A percentile compares a stretch with the other conserved stretches of the same genome.
Conservation (phyloP, 1,140 invertebrate genomes). For the Ganaspis sp. region DNA sequence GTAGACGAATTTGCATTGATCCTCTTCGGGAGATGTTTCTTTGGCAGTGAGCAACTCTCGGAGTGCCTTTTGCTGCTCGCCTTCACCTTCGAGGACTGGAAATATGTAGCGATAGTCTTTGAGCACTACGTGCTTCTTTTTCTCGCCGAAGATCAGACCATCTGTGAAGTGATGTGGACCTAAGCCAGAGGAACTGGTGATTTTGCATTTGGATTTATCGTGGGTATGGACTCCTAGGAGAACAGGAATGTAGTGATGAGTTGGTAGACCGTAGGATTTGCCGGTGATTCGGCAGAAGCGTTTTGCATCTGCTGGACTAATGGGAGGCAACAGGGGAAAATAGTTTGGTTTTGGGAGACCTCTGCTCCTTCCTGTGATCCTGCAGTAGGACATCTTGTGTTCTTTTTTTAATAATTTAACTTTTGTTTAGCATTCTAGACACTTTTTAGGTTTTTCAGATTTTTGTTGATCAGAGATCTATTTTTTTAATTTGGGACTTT, state of each 20-base stretch:
- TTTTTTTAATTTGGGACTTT: too few species aligned
- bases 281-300: slow-evolving; percentile 88
- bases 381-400: slow-evolving; percentile 82
- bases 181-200: slow-evolving; percentile 79
- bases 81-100: slow-evolving; percentile 81
- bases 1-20: slow-evolving; percentile 83
- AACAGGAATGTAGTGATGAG: slow-evolving; percentile 88
- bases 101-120: slow-evolving; percentile 86
- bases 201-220: slow-evolving; percentile 80
- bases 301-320: slow-evolving; percentile 87
- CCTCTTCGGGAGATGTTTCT: slow-evolving; percentile 73
- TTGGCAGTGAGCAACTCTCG: slow-evolving; percentile 80
- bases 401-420: neutral
- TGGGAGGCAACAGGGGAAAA: slow-evolving; percentile 87
- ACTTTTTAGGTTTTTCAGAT: neutral
- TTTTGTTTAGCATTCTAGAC: neutral
- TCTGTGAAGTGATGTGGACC: slow-evolving; percentile 78
- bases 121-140: slow-evolving; percentile 80
- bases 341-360: slow-evolving; percentile 89
- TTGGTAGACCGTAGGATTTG: slow-evolving; percentile 85
- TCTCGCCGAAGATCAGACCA: slow-evolving; percentile 79
- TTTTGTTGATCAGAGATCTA: too few species aligned
- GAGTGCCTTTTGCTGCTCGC: slow-evolving; percentile 80
- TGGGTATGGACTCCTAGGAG: slow-evolving; percentile 79
- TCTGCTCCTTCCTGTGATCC: slow-evolving; percentile 87